A percentile compares a stretch with the other conserved stretches of the same genome.
Conservation (phyloP, 2,797 vertebrate species). For the Oryzias sinensis region DNA sequence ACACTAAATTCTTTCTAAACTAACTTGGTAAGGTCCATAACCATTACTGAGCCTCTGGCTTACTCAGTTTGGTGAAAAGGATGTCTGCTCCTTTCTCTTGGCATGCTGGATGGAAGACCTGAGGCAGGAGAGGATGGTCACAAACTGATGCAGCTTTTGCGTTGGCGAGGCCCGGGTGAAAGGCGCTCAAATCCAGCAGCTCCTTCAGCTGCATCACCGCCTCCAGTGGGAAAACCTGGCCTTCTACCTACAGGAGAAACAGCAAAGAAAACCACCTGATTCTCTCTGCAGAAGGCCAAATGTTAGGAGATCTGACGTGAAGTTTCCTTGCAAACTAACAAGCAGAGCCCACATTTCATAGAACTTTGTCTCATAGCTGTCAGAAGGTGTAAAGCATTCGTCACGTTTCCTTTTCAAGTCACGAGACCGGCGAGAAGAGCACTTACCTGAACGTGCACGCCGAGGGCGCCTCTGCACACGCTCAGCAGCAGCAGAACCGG, state of each 20-base stretch:
- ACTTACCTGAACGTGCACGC: conserved; percentile 62
- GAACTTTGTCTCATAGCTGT: too few relatives aligned
- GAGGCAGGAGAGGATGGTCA: conserved; percentile 57
- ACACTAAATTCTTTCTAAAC: too few relatives aligned
- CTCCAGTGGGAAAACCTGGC: conserved; percentile 64
- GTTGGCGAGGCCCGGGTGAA: conserved; percentile 24
- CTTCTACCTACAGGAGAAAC: conserved; percentile 53
- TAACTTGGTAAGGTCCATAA: too few relatives aligned
- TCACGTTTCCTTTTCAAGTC: not conserved
- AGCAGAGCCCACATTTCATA: too few relatives aligned
- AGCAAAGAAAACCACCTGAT: not conserved
- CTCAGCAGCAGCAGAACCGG: conserved; percentile 45
- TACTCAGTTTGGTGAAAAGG: conserved; percentile 65
- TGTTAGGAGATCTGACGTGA: too few relatives aligned
- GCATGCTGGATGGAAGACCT: conserved; percentile 61
- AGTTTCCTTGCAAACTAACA: too few relatives aligned
- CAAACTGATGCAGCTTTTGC: conserved; percentile 36
- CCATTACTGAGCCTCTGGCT: not conserved
- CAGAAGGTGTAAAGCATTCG: too few relatives aligned
- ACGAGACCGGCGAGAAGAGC: not conserved
- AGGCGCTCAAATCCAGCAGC: conserved; percentile 45
- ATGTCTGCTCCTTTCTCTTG: conserved; percentile 19
- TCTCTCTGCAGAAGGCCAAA: too few relatives aligned
- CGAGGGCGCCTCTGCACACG: conserved; percentile 18
- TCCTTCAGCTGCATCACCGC: conserved; percentile 68